These are phyloP conservation scores for Cervus canadensis DNA, from an alignment of 2,113 vertebrate species.

Conservation along the genomic window DNA sequence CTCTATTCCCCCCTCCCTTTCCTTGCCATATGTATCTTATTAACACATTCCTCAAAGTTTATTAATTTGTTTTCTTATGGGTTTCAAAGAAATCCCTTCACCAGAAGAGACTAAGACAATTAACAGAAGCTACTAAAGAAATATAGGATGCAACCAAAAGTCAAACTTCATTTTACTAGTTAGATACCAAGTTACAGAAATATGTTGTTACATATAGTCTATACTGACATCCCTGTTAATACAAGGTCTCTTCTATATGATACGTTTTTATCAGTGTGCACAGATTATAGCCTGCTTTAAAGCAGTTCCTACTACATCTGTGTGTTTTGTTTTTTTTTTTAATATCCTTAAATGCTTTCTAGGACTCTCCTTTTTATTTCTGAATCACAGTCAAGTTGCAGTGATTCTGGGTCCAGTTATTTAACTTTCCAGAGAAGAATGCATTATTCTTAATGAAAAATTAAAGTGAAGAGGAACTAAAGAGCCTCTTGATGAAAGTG, in stretches of 20 bases:
- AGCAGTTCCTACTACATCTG: not conserved
- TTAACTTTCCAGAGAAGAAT: constrained; percentile 20
- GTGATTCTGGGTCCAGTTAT: not conserved
- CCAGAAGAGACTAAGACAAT: not conserved
- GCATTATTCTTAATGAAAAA: constrained; percentile 3
- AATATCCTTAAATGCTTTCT: not conserved
- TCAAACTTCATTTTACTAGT: not conserved
- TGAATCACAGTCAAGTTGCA: constrained; percentile 7
- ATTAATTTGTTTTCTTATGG: not conserved
- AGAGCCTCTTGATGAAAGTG: not conserved
- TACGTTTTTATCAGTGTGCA: not conserved
- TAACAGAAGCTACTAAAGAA: not conserved
- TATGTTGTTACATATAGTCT: not conserved
- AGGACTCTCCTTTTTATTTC: not conserved
- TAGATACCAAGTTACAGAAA: not conserved
- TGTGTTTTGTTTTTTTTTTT: not conserved
- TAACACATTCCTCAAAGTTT: not conserved
- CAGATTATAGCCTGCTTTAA: not conserved
- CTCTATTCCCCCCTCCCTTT: not conserved
- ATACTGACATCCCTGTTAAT: not conserved
- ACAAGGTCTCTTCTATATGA: not conserved
- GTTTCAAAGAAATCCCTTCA: not conserved
- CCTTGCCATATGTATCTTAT: not conserved
- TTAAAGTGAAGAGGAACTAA: not conserved
- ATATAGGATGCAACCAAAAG: not conserved